Base-by-base conservation (phyloP, 2,113 vertebrate genomes). In the Turdus rufiventris region DNA sequence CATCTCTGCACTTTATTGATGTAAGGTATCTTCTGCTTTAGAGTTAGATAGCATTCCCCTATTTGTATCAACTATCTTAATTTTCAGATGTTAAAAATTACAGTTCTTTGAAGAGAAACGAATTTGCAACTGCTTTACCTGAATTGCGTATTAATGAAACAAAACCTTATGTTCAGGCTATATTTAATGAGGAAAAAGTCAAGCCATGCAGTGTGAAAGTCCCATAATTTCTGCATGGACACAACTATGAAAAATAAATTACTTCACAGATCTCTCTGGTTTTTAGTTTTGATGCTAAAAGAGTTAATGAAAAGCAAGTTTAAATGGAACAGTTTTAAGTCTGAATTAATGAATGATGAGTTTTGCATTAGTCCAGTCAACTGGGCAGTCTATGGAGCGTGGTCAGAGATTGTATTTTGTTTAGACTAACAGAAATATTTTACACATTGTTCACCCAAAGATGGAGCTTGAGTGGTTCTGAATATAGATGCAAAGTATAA, bases 381-480 rank as follows among this genome's bases (percentile, higher is more conserved):
- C 71, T 95, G 88, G 80, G 96, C 91, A 97, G 73, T 71, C 67
- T 91, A 36, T 77, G 84, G 83, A 91, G 42, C 13, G 23, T 89
- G 65, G 56, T 85, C 25, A 61, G 56, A 84, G 34, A 31, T 11
- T 47, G 9, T 38, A 62, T 72, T 72, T 67, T 88, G 57, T 96
- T 94, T 86, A 91, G 93, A 94, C 28, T 90, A 95, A 93, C 21
- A 93, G 89, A 91, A 89, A 88, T 31, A 91, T 89, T 94, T 96
- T 93, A 79, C 71, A 68, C 56, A 77, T 21, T 14, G 12, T 96
- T 58, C 48, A 84, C 89, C 73, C 95, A 95, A 97, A 96, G 94
- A 77, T 96, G 94, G 92, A 96, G 93, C 91, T 79, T 96, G 89
- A 92, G 70, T 95, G 85, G 88, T 86, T 95, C 81, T 85, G 84